Evolutionary conservation across 2,113 vertebrate genomes (phyloP).

Genomic region (human (Homo sapiens)): DNA sequence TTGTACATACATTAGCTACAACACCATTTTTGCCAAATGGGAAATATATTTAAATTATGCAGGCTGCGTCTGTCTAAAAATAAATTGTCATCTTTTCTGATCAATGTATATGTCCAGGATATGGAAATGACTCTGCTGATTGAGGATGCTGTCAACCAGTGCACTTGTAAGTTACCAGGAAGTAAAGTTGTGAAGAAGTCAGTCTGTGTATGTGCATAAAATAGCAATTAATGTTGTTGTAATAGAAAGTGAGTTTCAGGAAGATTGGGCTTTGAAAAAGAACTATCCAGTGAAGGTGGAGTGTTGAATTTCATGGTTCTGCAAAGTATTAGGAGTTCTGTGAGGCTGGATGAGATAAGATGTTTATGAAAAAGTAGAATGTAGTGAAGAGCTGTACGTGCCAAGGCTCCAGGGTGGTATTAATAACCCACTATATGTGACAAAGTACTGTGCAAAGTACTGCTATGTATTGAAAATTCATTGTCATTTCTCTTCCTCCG

Average conservation of each 20-base stretch:
- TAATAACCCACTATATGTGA: slow-evolving; percentile 62
- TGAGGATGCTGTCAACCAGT: slow-evolving; percentile 77
- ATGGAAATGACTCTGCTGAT: slow-evolving; percentile 81
- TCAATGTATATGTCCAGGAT: slow-evolving; percentile 82
- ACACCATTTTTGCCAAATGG: slow-evolving; percentile 88
- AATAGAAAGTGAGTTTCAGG: slow-evolving; percentile 64
- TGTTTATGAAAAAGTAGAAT: slow-evolving; percentile 72
- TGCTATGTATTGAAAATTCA: slow-evolving; percentile 17
- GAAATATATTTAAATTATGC: slow-evolving; percentile 86
- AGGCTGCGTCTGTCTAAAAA: slow-evolving; percentile 80
- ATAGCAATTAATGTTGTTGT: slow-evolving; percentile 80
- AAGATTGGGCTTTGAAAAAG: slow-evolving; percentile 67
- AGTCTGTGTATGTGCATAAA: slow-evolving; percentile 76
- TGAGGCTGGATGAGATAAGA: slow-evolving; percentile 74
- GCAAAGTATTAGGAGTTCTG: slow-evolving; percentile 78
- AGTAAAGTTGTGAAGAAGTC: slow-evolving; percentile 78
- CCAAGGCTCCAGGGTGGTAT: slow-evolving; percentile 67
- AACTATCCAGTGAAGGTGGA: slow-evolving; percentile 73
- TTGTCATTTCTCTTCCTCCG: slow-evolving; percentile 43
- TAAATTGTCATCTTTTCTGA: slow-evolving; percentile 82
- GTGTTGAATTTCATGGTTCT: slow-evolving; percentile 71
- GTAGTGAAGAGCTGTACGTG: slow-evolving; percentile 16
- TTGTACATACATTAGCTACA: slow-evolving; percentile 89
- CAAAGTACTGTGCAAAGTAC: slow-evolving; percentile 43
- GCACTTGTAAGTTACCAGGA: slow-evolving; percentile 76